Percentiles rank a stretch among this genome's conserved stretches.
Conservation (phyloP, 2,797 vertebrate genomes). For the Thunnus albacares region DNA sequence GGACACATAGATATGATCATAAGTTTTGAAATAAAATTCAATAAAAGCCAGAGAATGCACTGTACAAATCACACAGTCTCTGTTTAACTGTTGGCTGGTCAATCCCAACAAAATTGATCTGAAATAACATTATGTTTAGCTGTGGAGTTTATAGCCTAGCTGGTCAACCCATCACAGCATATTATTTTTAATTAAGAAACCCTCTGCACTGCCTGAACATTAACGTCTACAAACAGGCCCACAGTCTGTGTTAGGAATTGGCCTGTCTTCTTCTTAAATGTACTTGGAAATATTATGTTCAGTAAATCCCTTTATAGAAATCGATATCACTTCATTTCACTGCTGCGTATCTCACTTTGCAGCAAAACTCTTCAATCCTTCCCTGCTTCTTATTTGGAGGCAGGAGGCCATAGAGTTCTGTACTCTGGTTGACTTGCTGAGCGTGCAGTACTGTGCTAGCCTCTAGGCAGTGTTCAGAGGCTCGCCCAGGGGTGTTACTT, state of each 20-base stretch:
- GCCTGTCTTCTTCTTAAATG: background rate
- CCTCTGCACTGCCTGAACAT: background rate
- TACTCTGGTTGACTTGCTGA: conserved; percentile 77
- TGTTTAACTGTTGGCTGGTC: background rate
- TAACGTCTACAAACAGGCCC: background rate
- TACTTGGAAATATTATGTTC: background rate
- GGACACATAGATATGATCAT: too few relatives aligned
- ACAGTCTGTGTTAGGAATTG: background rate
- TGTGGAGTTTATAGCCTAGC: background rate
- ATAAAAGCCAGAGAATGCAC: background rate
- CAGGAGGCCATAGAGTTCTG: conserved; percentile 47
- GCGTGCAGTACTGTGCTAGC: conserved; percentile 67
- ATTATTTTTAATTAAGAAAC: conserved; percentile 5
- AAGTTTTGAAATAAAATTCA: background rate
- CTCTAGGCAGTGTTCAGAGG: conserved; percentile 77
- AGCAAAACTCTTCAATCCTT: conserved; percentile 33
- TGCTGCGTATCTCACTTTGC: conserved; percentile 17
- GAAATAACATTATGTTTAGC: background rate
- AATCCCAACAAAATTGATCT: background rate
- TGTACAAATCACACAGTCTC: background rate
- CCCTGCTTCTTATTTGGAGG: conserved; percentile 29
- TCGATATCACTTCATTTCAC: conserved; percentile 13
- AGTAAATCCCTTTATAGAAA: background rate
- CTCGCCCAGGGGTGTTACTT: conserved; percentile 76
- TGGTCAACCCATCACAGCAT: background rate